Conservation (phyloP, 2,888 invertebrate genomes). For the Ommatoiulus sabulosus region DNA sequence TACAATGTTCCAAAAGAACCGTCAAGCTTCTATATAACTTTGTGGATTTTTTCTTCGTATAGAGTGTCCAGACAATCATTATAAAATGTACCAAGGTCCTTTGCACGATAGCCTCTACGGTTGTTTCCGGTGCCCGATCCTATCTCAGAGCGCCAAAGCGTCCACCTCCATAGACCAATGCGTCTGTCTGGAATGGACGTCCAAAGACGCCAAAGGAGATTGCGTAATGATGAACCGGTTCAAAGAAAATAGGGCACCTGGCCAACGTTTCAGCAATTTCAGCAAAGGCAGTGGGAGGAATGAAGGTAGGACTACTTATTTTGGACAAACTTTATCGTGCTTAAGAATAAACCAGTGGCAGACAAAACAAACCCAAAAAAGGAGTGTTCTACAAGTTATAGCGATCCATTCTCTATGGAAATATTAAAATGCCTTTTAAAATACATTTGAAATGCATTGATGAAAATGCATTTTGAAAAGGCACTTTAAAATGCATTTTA, state of each 20-base stretch:
- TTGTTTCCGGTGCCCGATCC: not conserved
- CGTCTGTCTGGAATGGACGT: not conserved
- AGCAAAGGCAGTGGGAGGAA: not conserved
- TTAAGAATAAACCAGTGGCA: no score
- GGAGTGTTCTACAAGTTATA: no score
- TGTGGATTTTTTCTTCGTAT: not conserved
- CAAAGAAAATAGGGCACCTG: not conserved
- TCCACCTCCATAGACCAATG: not conserved
- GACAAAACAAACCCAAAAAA: no score
- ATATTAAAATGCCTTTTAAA: no score
- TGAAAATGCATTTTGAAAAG: no score
- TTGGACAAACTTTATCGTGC: no score
- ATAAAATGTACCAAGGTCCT: not conserved
- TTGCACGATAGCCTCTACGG: not conserved
- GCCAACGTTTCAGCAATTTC: not conserved
- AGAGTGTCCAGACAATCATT: slow-evolving; percentile 13
- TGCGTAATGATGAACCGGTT: not conserved
- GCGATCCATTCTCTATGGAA: no score
- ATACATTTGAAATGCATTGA: no score
- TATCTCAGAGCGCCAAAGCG: not conserved
- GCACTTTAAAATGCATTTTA: no score
- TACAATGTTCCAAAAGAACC: not conserved
- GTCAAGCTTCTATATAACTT: not conserved
- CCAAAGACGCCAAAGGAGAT: not conserved
- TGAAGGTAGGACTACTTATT: not conserved